These are phyloP conservation scores for Zoanthus sansibaricus DNA, from an alignment of 92 coral and sea anemone species.

Conservation along the genomic window DNA sequence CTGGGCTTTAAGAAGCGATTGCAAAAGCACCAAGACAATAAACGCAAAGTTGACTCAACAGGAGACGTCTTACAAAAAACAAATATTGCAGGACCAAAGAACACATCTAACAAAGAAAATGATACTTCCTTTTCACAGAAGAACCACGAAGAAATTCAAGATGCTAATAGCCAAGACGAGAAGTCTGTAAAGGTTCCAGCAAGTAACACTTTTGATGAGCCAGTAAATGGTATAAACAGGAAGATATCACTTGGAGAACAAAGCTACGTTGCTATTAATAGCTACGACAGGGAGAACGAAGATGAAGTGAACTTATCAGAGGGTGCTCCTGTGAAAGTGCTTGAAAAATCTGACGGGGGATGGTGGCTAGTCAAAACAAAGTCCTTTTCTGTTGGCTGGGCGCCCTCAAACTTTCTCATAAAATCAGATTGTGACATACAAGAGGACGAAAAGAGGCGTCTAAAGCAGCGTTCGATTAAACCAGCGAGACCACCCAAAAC, in stretches of 20 bases:
- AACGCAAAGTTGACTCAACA: not conserved
- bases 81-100: not conserved
- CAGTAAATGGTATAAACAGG: not conserved
- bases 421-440: slow-evolving; percentile 23
- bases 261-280: slow-evolving; percentile 64
- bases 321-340: slow-evolving; percentile 80
- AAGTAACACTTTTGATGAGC: not conserved
- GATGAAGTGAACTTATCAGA: slow-evolving; percentile 75
- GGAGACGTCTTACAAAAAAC: not conserved
- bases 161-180: not conserved
- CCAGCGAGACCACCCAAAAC: slow-evolving; percentile 35
- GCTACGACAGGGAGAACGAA: slow-evolving; percentile 72
- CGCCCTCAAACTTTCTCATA: slow-evolving; percentile 91
- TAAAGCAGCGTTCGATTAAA: not conserved
- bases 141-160: not conserved
- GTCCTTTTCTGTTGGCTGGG: slow-evolving; percentile 90
- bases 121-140: not conserved
- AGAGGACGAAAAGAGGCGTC: not conserved
- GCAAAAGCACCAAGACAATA: not conserved
- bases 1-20: not conserved
- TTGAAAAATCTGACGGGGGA: slow-evolving; percentile 84
- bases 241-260: not conserved
- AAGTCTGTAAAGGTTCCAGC: too few species aligned
- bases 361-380: slow-evolving; percentile 96
- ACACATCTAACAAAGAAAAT: not conserved